A percentile compares a stretch with the other conserved stretches of the same genome.
Conservation (phyloP, 2,888 invertebrate species). For the Ormyrus nitidulus region DNA sequence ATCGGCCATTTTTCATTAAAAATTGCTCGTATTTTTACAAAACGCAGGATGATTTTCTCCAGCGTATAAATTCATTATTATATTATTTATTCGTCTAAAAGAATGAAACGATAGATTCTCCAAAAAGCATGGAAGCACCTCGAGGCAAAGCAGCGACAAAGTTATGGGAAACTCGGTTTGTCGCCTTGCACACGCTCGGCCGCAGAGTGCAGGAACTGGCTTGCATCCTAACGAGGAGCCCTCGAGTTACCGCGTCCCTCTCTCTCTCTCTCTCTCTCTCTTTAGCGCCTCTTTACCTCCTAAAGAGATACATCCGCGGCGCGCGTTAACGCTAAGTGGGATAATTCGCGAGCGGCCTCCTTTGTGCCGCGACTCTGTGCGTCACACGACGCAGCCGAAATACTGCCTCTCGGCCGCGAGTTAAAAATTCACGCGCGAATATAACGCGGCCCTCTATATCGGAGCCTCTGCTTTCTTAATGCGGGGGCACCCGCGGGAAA, state of each 20-base stretch:
- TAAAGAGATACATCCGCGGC: conserved; percentile 36
- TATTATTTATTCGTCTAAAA: too few species aligned
- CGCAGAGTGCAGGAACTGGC: not conserved
- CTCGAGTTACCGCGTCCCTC: not conserved
- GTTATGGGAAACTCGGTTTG: conserved; percentile 6
- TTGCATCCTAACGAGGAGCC: not conserved
- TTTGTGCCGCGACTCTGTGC: conserved; percentile 47
- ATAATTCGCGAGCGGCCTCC: conserved; percentile 59
- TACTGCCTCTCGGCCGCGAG: not conserved
- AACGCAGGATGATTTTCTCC: too few species aligned
- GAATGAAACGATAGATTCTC: too few species aligned
- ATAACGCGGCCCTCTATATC: not conserved
- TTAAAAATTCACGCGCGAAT: not conserved
- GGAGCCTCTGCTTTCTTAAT: too few species aligned
- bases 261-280: not conserved
- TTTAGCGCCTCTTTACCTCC: conserved; percentile 46
- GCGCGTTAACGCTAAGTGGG: conserved; percentile 56
- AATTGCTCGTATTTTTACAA: too few species aligned
- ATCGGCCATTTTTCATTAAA: too few species aligned
- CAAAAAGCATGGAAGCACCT: not conserved
- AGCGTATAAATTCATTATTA: too few species aligned
- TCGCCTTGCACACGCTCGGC: not conserved
- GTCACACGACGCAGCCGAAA: not conserved
- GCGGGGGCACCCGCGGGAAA: too few species aligned
- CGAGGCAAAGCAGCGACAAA: not conserved